A percentile compares a stretch with the other conserved stretches of the same genome.
Conservation (phyloP, 2,113 vertebrate genomes). For the Pandion haliaetus region DNA sequence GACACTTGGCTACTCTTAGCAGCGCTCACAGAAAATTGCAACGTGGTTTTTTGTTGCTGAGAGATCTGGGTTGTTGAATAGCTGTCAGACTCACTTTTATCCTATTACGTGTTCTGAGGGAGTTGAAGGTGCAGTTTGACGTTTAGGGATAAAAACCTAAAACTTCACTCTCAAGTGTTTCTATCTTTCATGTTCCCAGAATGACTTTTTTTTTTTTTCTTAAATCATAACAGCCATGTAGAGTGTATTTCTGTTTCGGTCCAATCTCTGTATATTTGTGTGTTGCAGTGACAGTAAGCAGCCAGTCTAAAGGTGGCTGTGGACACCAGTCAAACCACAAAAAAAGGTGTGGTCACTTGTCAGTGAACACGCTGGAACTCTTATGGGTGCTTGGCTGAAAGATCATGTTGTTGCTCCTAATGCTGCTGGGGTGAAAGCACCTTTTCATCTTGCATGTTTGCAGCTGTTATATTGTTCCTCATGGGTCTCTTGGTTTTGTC, state of each 20-base stretch:
- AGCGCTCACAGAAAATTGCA: not conserved
- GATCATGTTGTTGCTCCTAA: not conserved
- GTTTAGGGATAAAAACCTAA: not conserved
- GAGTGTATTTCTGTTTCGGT: not conserved
- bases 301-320: not conserved
- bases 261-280: not conserved
- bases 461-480: not conserved
- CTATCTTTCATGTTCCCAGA: not conserved
- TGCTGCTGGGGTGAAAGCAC: not conserved
- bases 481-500: not conserved
- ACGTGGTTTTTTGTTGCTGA: not conserved
- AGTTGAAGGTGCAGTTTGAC: not conserved
- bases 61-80: not conserved
- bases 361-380: not conserved
- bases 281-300: not conserved
- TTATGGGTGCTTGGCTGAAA: not conserved
- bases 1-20: not conserved
- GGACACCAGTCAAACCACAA: not conserved
- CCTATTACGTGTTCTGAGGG: not conserved
- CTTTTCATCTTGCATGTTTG: not conserved
- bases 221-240: not conserved
- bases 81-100: constrained; percentile 1
- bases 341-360: not conserved
- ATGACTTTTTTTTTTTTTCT: not conserved
- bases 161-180: not conserved